Evolutionary conservation across 2,113 vertebrate species (phyloP).

Genomic region (Hippolais icterina): DNA sequence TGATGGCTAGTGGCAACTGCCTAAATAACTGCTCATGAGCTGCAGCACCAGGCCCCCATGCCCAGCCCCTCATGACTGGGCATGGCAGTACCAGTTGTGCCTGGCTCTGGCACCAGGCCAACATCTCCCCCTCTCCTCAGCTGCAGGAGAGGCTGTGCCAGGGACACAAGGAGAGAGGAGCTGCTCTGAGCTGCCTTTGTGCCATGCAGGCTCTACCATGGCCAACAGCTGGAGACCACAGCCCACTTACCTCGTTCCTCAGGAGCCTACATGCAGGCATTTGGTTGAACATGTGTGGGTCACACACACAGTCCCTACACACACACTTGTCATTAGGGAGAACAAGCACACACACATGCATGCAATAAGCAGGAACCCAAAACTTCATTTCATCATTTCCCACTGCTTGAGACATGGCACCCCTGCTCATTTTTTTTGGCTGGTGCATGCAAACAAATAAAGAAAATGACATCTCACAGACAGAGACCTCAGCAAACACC

Average conservation of each 20-base stretch:
- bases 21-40: neutral
- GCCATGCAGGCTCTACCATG: neutral
- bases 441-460: neutral
- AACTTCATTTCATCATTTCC: neutral
- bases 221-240: neutral
- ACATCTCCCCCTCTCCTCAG: neutral
- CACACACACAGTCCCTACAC: neutral
- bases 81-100: neutral
- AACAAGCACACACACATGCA: neutral
- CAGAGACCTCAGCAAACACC: neutral
- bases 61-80: neutral
- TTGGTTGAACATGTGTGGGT: neutral
- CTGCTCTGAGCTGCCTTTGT: neutral
- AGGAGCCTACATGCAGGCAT: neutral
- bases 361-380: neutral
- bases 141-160: neutral
- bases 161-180: neutral
- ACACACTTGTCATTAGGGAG: accelerated
- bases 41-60: neutral
- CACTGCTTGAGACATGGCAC: neutral
- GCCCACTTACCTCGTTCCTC: neutral
- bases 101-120: neutral
- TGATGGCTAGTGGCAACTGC: neutral
- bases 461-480: neutral
- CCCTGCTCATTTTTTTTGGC: neutral